Evolutionary conservation across 2,888 invertebrate species (phyloP).

Genomic region (Ectemnius cavifrons): DNA sequence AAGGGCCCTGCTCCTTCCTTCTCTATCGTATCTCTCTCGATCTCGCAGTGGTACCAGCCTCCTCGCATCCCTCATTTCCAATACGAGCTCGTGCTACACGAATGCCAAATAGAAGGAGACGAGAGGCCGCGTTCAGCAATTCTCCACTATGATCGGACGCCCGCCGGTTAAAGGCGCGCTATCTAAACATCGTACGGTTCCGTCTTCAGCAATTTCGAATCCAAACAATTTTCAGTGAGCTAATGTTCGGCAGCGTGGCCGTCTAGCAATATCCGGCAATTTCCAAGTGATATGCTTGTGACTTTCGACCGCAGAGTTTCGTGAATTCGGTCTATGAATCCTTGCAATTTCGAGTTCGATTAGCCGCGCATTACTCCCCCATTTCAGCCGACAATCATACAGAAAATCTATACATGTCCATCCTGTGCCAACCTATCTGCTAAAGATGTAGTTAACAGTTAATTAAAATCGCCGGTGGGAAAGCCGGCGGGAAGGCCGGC

Average conservation of each 20-base stretch:
- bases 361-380: constrained; percentile 33
- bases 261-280: constrained; percentile 58
- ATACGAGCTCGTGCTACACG: too few relatives aligned
- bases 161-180: too few relatives aligned
- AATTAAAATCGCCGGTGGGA: constrained; percentile 60
- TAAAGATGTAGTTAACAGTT: constrained; percentile 55
- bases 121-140: too few relatives aligned
- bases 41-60: too few relatives aligned
- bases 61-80: too few relatives aligned
- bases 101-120: too few relatives aligned
- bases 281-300: constrained; percentile 15
- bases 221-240: not conserved
- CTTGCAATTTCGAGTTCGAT: constrained; percentile 62
- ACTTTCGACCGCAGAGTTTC: constrained; percentile 10
- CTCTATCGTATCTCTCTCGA: too few relatives aligned
- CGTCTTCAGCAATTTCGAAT: constrained; percentile 18
- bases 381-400: constrained; percentile 16
- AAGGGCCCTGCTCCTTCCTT: too few relatives aligned
- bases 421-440: constrained; percentile 22
- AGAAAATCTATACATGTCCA: constrained; percentile 1
- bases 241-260: constrained; percentile 4
- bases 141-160: too few relatives aligned
- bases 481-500: too few relatives aligned
- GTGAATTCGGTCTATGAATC: constrained; percentile 26
- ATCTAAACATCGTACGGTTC: too few relatives aligned